Conservation (phyloP, 2,113 vertebrate genomes). For the Chaetodon trifascialis region DNA sequence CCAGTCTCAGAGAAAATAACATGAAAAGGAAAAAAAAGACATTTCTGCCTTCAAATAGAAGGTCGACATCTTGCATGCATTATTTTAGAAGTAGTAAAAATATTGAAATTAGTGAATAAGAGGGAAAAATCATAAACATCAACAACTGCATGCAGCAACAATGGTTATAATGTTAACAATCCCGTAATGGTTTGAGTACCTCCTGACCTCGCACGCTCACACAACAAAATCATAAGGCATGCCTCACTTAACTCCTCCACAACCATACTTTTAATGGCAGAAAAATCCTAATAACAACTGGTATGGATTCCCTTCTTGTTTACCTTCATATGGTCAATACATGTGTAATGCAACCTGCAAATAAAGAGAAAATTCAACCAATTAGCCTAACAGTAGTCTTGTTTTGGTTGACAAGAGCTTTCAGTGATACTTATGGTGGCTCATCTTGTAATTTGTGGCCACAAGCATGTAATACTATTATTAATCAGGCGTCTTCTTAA, state of each 20-base stretch:
- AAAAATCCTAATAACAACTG: slow-evolving; percentile 70
- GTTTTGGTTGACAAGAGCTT: neutral
- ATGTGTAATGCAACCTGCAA: slow-evolving; percentile 78
- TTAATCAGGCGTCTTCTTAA: slow-evolving; percentile 38
- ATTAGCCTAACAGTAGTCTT: neutral
- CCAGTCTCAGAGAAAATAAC: slow-evolving; percentile 71
- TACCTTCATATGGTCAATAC: slow-evolving; percentile 84
- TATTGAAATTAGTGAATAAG: slow-evolving; percentile 61
- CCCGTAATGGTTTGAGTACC: slow-evolving; percentile 84
- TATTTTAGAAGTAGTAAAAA: slow-evolving; percentile 76
- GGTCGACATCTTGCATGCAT: slow-evolving; percentile 84
- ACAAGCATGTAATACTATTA: slow-evolving; percentile 38
- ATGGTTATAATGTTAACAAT: slow-evolving; percentile 87
- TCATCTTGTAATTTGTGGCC: slow-evolving; percentile 25
- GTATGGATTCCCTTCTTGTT: slow-evolving; percentile 68
- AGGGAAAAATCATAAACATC: slow-evolving; percentile 82
- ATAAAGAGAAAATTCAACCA: slow-evolving; percentile 28
- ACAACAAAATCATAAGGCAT: slow-evolving; percentile 94
- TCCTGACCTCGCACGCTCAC: slow-evolving; percentile 83
- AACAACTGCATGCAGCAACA: slow-evolving; percentile 96
- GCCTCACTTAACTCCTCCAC: slow-evolving; percentile 87
- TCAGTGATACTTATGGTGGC: neutral
- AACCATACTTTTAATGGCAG: slow-evolving; percentile 77
- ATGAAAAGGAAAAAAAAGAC: slow-evolving; percentile 9
- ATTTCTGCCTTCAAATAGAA: slow-evolving; percentile 80